Evolutionary conservation across 2,797 vertebrate genomes (phyloP), one percentile per base, ranked within the genome.

Genomic region (Zalophus californianus): DNA sequence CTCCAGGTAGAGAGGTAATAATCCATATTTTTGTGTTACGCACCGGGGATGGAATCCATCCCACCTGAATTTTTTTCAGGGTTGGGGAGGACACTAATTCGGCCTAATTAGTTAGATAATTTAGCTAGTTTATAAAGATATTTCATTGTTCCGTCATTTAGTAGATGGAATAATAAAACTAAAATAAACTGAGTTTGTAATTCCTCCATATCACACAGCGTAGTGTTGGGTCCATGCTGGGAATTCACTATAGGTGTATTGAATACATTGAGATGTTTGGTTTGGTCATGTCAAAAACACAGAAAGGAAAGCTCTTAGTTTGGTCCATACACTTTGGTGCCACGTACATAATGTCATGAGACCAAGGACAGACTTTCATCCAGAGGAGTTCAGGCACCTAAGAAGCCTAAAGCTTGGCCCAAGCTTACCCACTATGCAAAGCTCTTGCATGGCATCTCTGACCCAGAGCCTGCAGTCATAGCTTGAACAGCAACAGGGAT

Each of bases 181-280:
- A 60, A 92, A 90, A 82, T 66, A 90, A 79, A 23, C 15, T 79
- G 29, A 50, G 52, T n/a, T 78, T 80, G 27, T 38, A 84, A 84
- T 88, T 62, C 21, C 50, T 52, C 20, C n/a, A 27, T 66, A 66
- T 75, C 48, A 29, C 58, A 75, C 15, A 32, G 25, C 11, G 3
- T 18, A 58, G 20, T 4, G 1, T 52, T 35, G 48, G 14, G 32
- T 21, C 60, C 70, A 13, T 6, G 14, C 29, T 21, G 52, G 72
- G 56, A 89, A 70, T 18, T 70, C 52, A 41, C 52, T 32, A 7
- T 58, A 35, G 7, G 15, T 54, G 41, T 77, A 5, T 44, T 41
- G 52, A 80, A 92, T 91, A 54, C 32, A 72, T 35, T 88, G 72
- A 75, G 32, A 80, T 89, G n/a, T 56, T 75, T 85, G 73, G 7